These are phyloP conservation scores for Sycophaga agraensis DNA, from an alignment of 1,140 invertebrate genomes.

Conservation along the genomic window DNA sequence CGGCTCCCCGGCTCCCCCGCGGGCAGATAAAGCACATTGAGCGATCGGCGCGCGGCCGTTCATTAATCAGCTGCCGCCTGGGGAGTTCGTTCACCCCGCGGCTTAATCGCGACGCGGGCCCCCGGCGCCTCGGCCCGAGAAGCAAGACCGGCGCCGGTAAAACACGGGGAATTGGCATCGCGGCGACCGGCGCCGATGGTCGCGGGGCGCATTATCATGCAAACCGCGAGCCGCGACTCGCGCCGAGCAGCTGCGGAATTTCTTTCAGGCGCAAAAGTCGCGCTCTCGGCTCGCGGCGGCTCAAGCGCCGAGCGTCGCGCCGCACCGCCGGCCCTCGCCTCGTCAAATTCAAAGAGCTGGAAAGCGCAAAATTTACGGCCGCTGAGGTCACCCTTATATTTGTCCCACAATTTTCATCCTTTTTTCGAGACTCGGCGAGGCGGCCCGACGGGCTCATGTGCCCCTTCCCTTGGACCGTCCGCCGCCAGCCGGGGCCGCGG, in stretches of 20 bases:
- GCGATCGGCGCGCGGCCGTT: background rate
- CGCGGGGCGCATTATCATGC: background rate
- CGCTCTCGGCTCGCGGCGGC: background rate
- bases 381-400: background rate
- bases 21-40: constrained; percentile 9
- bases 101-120: constrained; percentile 5
- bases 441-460: no score
- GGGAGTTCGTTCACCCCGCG: constrained; percentile 13
- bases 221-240: no score
- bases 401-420: background rate
- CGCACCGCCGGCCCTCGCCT: background rate
- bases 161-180: background rate
- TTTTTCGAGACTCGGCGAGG: no score
- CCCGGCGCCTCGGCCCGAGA: no score
- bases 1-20: no score
- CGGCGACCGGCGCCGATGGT: no score
- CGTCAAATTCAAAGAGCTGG: background rate
- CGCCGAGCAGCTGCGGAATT: background rate
- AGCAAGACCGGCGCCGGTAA: background rate
- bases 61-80: constrained; percentile 14
- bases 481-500: no score
- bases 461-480: no score
- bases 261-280: no score
- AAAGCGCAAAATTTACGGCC: constrained; percentile 5
- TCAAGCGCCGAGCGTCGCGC: background rate